Evolutionary conservation across 2,888 invertebrate species (phyloP), one percentile per base, ranked within the genome.

Genomic region (Rhagonycha fulva): DNA sequence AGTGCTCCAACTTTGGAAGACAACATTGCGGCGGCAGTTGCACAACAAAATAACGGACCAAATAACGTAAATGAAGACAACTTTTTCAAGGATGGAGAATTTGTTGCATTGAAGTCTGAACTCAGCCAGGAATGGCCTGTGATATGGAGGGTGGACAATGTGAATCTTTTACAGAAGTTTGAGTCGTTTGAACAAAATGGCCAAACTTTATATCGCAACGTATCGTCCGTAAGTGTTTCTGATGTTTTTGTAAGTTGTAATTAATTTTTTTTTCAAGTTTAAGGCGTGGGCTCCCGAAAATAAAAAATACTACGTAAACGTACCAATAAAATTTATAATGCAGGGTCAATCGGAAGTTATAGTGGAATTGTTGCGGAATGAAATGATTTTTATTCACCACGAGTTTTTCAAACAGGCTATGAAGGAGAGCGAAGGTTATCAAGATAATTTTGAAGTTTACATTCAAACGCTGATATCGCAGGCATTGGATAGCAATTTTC

Each of bases 381-480:
- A 95, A 85, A 88, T 94, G 83, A 90, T 92, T 14, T 88, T 92
- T 30, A 92, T 94, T 77, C 92, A 93, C 82, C 90, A 84, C 7
- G 93, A 93, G 85, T 93, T 92, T 84, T 92, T 94, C 76, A 93
- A 94, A 80, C 93, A 93, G 84, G 91, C 92, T 74, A 93, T 95
- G 92, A 91, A 93, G 82, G 93, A 94, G 80, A 93, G 93, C 72
- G 91, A 93, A 82, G 91, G 92, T 83, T 95, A 94, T 88, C 94
- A 95, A 84, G 96, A 96, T 84, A 94, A 95, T 86, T 97, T 96
- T 86, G 96, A 96, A 89, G 96, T 97, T 62, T 97, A 96, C 84
- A 94, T 97, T 86, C 96, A 97, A 87, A 96, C 96, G 3, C 90
- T 97, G 84, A 95, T 96, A 84, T 96, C 96, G 3, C 96, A 96